phyloP scores from a whole-genome alignment of 2,797 vertebrate genomes.

The Tolypeutes matacus region DNA sequence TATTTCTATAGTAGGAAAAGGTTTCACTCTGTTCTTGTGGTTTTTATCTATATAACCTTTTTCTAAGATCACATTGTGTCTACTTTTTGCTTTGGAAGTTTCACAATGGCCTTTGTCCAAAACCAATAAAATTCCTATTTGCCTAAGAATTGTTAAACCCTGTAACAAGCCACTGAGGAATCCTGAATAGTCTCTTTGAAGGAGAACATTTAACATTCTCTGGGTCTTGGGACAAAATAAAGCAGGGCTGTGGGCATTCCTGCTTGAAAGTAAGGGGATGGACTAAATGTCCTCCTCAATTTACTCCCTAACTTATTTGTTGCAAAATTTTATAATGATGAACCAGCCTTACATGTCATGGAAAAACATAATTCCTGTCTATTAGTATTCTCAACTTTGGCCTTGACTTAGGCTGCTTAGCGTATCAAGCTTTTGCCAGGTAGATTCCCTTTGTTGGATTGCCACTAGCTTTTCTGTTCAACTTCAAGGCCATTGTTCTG shows the following conservation, averaged over 20 bases:
- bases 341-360: conserved; percentile 16
- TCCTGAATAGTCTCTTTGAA: background rate
- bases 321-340: background rate
- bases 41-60: conserved; percentile 9
- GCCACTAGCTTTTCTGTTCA: background rate
- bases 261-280: background rate
- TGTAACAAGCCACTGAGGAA: background rate
- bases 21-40: background rate
- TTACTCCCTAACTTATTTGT: conserved; percentile 15
- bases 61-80: background rate
- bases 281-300: background rate
- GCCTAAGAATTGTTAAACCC: background rate
- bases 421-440: background rate
- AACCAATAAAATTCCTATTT: background rate
- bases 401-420: background rate
- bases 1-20: background rate
- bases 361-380: conserved; percentile 50
- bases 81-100: background rate
- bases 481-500: background rate
- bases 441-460: no score
- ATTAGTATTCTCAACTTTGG: background rate
- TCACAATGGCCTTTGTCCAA: background rate
- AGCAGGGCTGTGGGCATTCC: background rate
- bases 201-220: background rate
- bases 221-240: background rate